Evolutionary conservation across 2,797 vertebrate species (phyloP), one percentile per base, ranked within the genome.

Genomic region (Antennarius maculatus): DNA sequence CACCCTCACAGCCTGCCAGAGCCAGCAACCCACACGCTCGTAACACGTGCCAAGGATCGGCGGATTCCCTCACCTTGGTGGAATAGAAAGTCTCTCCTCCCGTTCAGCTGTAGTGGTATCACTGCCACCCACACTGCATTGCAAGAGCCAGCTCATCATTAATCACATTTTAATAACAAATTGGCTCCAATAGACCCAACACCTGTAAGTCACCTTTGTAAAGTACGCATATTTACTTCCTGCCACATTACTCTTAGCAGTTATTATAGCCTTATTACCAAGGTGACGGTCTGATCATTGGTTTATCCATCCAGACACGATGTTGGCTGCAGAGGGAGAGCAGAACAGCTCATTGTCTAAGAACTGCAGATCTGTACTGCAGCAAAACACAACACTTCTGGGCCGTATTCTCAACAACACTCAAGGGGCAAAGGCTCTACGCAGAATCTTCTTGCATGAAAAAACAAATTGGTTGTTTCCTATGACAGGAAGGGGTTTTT

Each of bases 231-330:
- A 71, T 71, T 72, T 39, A 69, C 66, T 53, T 45, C 74, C 69
- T 62, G 66, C 48, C 69, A 45, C 18, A 10, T 58, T 15, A 65
- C 71, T 41, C 14, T 54, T 13, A 67, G 45, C 34, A n/a, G 69
- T 69, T 58, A 80, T 49, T 55, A 75, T 60, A 48, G 71, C 47
- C 54, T 64, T 74, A 82, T 79, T 71, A 76, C 61, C 67, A 74
- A 69, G 73, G 81, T 83, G 74, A 83, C 71, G 67, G 72, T 72
- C 71, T 75, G 81, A 65, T 66, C 73, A 82, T 77, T 76, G 72
- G 69, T 65, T 74, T 64, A 67, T 76, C 56, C 53, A 53, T 60
- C 50, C 69, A 75, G 63, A 68, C 52, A 59, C 14, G 5, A 34
- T 0, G 5, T 27, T 27, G 57, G 65, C 69, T 52, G 61, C 67